Evolutionary conservation across 2,113 vertebrate genomes (phyloP), one percentile per base, ranked within the genome.

Genomic region (Cisticola juncidis): DNA sequence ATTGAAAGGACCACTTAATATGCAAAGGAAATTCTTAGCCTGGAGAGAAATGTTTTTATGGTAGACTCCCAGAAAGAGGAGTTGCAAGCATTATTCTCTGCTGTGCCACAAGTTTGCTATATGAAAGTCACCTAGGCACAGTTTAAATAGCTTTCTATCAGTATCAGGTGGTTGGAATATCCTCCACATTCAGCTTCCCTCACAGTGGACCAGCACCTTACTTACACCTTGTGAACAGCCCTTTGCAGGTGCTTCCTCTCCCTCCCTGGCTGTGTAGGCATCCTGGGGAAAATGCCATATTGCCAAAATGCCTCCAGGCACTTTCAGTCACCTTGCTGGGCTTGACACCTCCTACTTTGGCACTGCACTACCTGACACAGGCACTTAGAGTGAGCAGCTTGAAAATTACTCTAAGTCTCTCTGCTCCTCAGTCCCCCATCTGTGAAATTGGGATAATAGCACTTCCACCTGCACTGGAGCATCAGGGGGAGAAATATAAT

Each of bases 401-500:
- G 91, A 90, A 97, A 94, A 96, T 94, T 72, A 60, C 94, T 88
- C 42, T 51, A 57, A 86, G 79, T 94, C 81, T 95, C 90, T 88
- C 79, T 83, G 68, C 85, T 93, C 79, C 60, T 92, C 83, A 81
- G 94, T 90, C 44, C 71, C 76, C 92, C 79, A 83, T 88, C 92
- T 96, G 94, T 96, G 85, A 94, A 96, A 95, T 12, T 88, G 93
- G 90, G 85, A 94, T 96, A 96, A 96, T 90, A 90, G 93, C 93
- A 78, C 90, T 92, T 94, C 71, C 79, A 91, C 79, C 86, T 0
- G 11, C 81, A 91, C 76, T 66, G 54, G 68, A 91, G 81, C 44
- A 3, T 77, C 26, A 12, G 54, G 74, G 79, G 92, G 79, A 93
- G 88, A 93, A 96, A 95, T 90, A 88, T 61, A 96, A 94, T 96